These are phyloP conservation scores for Pelecanus crispus DNA, from an alignment of 2,113 vertebrate species.

Conservation along the genomic window DNA sequence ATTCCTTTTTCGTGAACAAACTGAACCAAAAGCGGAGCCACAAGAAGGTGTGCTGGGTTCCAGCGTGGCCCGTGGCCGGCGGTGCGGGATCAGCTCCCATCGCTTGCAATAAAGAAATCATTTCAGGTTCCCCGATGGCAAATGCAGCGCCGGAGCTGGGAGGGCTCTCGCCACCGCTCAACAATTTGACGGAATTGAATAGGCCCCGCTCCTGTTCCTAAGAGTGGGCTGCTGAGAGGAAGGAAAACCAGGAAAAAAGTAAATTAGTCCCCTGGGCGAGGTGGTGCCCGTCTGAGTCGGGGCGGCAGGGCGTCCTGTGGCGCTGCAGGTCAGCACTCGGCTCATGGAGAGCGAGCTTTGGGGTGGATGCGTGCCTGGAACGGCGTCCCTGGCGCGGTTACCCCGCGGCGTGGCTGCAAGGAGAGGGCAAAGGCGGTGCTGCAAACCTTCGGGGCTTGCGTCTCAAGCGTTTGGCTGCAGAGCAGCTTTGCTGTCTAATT, in stretches of 20 bases:
- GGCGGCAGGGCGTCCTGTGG: neutral
- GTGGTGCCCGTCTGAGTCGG: neutral
- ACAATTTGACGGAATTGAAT: neutral
- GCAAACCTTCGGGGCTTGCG: neutral
- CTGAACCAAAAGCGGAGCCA: neutral
- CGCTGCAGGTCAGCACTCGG: accelerated
- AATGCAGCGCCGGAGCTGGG: neutral
- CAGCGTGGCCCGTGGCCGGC: accelerated
- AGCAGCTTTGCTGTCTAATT: neutral
- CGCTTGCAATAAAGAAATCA: accelerated
- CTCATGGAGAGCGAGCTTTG: accelerated
- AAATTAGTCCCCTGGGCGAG: neutral
- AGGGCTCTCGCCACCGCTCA: accelerated
- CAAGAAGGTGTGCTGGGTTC: neutral
- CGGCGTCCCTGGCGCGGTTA: accelerated
- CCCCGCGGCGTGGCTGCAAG: accelerated
- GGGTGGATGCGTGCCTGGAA: neutral
- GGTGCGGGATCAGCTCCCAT: neutral
- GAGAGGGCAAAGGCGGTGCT: neutral
- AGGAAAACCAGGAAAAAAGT: neutral
- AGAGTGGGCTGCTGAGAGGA: neutral
- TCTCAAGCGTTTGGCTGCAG: neutral
- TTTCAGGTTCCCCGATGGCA: neutral
- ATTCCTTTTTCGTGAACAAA: neutral
- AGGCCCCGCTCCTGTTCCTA: accelerated